These are phyloP conservation scores for Euzophera pinguis DNA, from an alignment of 2,888 invertebrate species.

Conservation along the genomic window DNA sequence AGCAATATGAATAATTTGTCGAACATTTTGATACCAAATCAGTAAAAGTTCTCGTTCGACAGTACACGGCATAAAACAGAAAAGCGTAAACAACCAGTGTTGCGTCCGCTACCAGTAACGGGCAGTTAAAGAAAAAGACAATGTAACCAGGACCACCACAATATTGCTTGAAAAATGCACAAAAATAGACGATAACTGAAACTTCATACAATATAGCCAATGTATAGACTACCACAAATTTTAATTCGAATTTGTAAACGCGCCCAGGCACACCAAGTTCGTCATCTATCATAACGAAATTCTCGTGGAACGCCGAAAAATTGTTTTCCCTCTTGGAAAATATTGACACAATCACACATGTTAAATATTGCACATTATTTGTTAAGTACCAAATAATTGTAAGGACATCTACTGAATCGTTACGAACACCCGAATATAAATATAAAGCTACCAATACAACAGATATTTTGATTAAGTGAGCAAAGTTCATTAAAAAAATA, in stretches of 20 bases:
- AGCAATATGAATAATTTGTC: background rate
- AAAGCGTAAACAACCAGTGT: background rate
- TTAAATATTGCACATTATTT: background rate
- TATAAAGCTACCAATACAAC: too few species aligned
- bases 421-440: too few species aligned
- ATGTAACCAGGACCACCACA: background rate
- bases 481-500: too few species aligned
- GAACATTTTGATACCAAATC: background rate
- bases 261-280: background rate
- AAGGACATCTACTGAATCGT: too few species aligned
- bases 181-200: background rate
- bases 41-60: background rate
- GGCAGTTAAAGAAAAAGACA: background rate
- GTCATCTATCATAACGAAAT: background rate
- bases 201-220: background rate
- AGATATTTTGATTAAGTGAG: too few species aligned
- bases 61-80: background rate
- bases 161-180: background rate
- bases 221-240: background rate
- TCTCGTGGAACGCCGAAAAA: background rate
- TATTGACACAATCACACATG: background rate
- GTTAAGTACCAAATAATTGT: background rate
- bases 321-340: background rate
- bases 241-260: background rate
- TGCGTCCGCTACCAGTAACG: background rate